A percentile compares a stretch with the other conserved stretches of the same genome.
Evolutionary conservation across 2,888 invertebrate species (phyloP).

Genomic region (Matsumyia berberina): DNA sequence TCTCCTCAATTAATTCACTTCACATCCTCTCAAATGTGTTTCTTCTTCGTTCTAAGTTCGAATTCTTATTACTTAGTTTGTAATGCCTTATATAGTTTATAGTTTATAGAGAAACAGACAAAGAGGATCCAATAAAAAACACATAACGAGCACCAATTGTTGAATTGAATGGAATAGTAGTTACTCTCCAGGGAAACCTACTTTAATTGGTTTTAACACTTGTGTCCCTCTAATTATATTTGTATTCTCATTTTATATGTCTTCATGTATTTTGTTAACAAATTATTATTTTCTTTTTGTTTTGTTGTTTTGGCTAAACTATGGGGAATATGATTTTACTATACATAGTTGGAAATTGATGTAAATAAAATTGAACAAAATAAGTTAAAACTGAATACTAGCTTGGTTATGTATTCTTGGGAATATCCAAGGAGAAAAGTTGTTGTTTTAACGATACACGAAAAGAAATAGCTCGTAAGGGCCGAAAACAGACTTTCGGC

Average conservation of each 20-base stretch:
- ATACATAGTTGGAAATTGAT: constrained; percentile 71
- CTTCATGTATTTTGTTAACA: constrained; percentile 57
- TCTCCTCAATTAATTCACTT: constrained; percentile 34
- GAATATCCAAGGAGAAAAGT: background rate
- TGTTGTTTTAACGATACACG: no score
- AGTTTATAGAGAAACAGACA: constrained; percentile 40
- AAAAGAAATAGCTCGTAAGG: no score
- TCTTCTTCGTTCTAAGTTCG: constrained; percentile 60
- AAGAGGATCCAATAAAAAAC: constrained; percentile 20
- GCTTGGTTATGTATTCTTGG: background rate
- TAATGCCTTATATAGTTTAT: constrained; percentile 70
- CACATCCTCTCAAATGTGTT: constrained; percentile 29
- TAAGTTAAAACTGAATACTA: constrained; percentile 40
- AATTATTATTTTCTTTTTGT: constrained; percentile 12
- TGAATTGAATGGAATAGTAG: constrained; percentile 54
- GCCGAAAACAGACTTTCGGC: no score
- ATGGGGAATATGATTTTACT: constrained; percentile 43
- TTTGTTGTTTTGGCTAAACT: constrained; percentile 19
- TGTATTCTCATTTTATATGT: constrained; percentile 54
- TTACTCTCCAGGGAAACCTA: constrained; percentile 44
- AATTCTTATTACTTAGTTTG: constrained; percentile 62
- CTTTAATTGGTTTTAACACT: constrained; percentile 45
- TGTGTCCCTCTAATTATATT: constrained; percentile 47
- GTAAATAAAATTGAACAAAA: constrained; percentile 70
- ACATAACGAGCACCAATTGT: constrained; percentile 52